A percentile compares a stretch with the other conserved stretches of the same genome.
phyloP scores from a whole-genome alignment of 2,113 vertebrate genomes.

The Coracopsis vasa region DNA sequence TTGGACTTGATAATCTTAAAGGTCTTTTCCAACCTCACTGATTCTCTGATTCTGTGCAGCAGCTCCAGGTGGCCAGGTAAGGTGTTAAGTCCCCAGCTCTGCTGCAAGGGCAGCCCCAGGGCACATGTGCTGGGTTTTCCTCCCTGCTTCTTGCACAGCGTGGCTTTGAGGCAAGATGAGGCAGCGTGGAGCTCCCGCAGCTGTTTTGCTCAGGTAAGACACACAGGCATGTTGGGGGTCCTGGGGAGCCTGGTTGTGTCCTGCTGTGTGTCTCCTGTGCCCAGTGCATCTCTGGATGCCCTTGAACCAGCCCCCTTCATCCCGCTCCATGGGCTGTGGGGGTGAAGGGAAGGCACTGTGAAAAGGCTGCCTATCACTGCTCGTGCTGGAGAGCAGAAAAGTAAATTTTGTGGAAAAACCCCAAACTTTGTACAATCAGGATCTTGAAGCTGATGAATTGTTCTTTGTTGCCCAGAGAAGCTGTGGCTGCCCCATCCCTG shows the following conservation, averaged over 20 bases:
- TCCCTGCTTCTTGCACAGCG: neutral
- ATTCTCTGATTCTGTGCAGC: neutral
- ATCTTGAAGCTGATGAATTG: neutral
- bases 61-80: neutral
- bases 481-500: neutral
- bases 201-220: neutral
- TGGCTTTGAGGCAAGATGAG: fast-evolving
- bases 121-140: neutral
- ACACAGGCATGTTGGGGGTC: fast-evolving
- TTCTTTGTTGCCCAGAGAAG: neutral
- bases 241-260: neutral
- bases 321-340: fast-evolving
- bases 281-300: fast-evolving
- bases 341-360: fast-evolving
- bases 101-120: neutral
- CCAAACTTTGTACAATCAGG: neutral
- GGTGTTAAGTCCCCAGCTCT: fast-evolving
- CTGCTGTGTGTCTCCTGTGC: fast-evolving
- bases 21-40: neutral
- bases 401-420: neutral
- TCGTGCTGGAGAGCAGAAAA: neutral
- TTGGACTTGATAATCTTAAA: neutral
- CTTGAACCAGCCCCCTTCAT: fast-evolving
- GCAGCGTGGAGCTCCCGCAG: fast-evolving
- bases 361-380: neutral